Conservation (phyloP, 1,140 invertebrate genomes). For the Caenorhabditis latens region DNA sequence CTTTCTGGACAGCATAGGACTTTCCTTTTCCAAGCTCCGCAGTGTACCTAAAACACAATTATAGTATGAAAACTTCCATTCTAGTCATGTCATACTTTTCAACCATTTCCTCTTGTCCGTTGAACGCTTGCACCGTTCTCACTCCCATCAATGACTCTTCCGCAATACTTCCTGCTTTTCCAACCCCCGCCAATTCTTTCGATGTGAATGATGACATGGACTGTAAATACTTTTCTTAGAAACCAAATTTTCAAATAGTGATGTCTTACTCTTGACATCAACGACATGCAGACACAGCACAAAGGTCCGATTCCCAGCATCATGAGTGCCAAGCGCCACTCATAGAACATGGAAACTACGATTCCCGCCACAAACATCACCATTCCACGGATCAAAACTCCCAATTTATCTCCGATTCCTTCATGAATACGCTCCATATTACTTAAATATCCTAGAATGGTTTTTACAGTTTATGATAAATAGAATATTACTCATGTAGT, state of each 20-base stretch:
- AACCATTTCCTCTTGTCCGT: conserved; percentile 84
- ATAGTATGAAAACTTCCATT: not conserved
- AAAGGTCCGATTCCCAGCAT: conserved; percentile 68
- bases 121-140: conserved; percentile 86
- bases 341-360: conserved; percentile 66
- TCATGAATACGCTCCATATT: conserved; percentile 89
- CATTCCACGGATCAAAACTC: conserved; percentile 82
- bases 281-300: conserved; percentile 58
- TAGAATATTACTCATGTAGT: conserved; percentile 87
- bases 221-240: conserved; percentile 39
- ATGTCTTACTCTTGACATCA: conserved; percentile 64
- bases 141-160: conserved; percentile 79
- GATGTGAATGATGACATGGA: conserved; percentile 61
- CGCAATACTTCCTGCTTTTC: conserved; percentile 66
- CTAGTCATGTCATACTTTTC: conserved; percentile 45
- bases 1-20: conserved; percentile 64
- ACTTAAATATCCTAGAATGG: conserved; percentile 79
- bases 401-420: conserved; percentile 89
- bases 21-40: conserved; percentile 62
- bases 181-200: conserved; percentile 60
- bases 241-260: not conserved
- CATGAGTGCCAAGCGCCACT: conserved; percentile 68
- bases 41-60: conserved; percentile 45
- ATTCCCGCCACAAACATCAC: conserved; percentile 57
- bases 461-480: not conserved